Base-by-base conservation (phyloP, 2,888 invertebrate species). In the Macropis europaea region DNA sequence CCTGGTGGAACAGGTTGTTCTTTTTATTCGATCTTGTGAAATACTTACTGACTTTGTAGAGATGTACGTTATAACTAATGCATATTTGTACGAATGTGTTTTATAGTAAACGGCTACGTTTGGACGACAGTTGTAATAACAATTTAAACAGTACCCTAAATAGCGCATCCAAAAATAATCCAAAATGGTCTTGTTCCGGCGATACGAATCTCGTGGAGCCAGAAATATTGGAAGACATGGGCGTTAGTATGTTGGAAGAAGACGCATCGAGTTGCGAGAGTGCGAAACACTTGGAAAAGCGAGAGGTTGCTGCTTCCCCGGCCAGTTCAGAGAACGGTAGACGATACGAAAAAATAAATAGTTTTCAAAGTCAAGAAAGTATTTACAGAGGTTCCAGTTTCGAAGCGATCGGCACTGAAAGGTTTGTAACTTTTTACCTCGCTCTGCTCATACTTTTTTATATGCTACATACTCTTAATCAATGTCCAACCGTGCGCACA, bases 221-320 rank as follows among this genome's bases (percentile, higher is more conserved):
- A 17, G 92, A 92, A 73, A 91, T 91, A 52, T 83, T 92, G 59
- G 91, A 92, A 76, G 93, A 93, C 79, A 92, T 92, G 91, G 94
- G 94, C 43, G 92, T 94, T 17, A 91, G 92, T 19, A 92, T 93
- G 90, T 85, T 94, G 50, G 92, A 92, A 54, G 91, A 91, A 9
- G 92, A 92, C 71, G 91, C 91, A 67, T 87, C 89, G 15, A 84
- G 84, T 74, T 85, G 86, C 76, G 87, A 89, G 71, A 88, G 86
- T 82, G 82, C 83, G 57, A 79, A 81, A 76, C 82, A 82, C 69
- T 73, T 80, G 86, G 88, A 73, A 78, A 85, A 54, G 73, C 90
- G 73, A 87, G 91, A 87, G 85, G 90, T 40, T 70, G 90, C 77
- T 75, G 88, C 36, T 19, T 78, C 83, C 3, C 73, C 81, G 0